Conservation (phyloP, 2,797 vertebrate genomes). For the Ptychadena robeensis region DNA sequence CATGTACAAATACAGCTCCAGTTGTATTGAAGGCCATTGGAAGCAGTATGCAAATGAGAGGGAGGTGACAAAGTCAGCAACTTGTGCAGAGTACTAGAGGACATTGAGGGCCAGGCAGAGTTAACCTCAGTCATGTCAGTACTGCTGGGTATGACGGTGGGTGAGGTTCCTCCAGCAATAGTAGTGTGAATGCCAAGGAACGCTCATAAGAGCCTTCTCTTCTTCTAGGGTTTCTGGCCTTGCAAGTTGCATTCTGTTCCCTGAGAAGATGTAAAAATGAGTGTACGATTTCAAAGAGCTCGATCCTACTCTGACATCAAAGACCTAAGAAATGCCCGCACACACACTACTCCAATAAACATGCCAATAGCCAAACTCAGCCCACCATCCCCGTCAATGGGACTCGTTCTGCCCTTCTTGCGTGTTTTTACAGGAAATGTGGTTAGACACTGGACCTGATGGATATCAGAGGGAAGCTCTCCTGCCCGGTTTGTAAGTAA, state of each 20-base stretch:
- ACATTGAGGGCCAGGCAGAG: background rate
- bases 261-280: slow-evolving; percentile 39
- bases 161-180: slow-evolving; percentile 24
- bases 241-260: slow-evolving; percentile 48
- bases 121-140: background rate
- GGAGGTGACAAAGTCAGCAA: background rate
- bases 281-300: slow-evolving; percentile 57
- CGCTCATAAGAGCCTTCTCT: slow-evolving; percentile 22
- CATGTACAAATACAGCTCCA: background rate
- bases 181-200: slow-evolving; percentile 46
- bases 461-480: slow-evolving; percentile 31
- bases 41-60: slow-evolving; percentile 11
- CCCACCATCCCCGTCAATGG: slow-evolving; percentile 51
- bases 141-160: background rate
- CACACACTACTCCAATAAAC: slow-evolving; percentile 39
- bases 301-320: slow-evolving; percentile 57
- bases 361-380: slow-evolving; percentile 36
- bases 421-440: slow-evolving; percentile 8
- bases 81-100: background rate
- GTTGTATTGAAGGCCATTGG: background rate
- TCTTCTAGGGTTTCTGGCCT: slow-evolving; percentile 56
- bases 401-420: slow-evolving; percentile 9
- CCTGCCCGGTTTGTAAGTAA: slow-evolving; percentile 44
- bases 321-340: slow-evolving; percentile 34
- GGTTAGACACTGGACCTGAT: slow-evolving; percentile 42